Conservation (phyloP, 1,140 invertebrate species). For the Drosophila auraria region DNA sequence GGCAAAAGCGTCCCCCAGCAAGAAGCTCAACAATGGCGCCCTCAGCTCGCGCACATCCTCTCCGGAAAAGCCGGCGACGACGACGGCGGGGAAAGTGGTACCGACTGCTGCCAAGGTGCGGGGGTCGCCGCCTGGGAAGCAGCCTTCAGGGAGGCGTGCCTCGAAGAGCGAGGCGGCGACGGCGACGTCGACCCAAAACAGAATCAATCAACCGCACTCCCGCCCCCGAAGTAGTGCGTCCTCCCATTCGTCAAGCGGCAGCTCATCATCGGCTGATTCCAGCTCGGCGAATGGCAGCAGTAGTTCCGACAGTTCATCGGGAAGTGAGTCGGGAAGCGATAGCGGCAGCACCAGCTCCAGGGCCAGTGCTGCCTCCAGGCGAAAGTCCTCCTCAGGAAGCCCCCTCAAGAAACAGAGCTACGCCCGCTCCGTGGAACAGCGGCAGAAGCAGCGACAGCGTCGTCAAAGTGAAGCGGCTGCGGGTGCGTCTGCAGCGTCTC, state of each 20-base stretch:
- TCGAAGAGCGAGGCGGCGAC: conserved; percentile 69
- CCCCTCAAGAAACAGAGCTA: conserved; percentile 71
- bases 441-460: conserved; percentile 84
- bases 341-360: conserved; percentile 37
- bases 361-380: conserved; percentile 27
- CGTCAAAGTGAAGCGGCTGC: conserved; percentile 75
- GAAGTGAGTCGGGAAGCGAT: conserved; percentile 67
- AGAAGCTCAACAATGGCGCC: conserved; percentile 80
- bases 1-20: conserved; percentile 60
- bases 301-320: conserved; percentile 54
- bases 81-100: conserved; percentile 25
- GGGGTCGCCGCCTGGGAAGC: conserved; percentile 53
- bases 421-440: conserved; percentile 67
- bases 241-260: conserved; percentile 78
- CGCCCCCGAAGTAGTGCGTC: conserved; percentile 48
- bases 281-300: conserved; percentile 63
- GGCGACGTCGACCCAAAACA: conserved; percentile 71
- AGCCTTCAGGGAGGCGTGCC: conserved; percentile 77
- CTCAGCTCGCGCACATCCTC: conserved; percentile 57
- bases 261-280: conserved; percentile 77
- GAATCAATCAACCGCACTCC: conserved; percentile 24
- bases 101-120: conserved; percentile 32
- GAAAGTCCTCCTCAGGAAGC: conserved; percentile 33
- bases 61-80: conserved; percentile 48
- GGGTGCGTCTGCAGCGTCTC: conserved; percentile 60